Conservation (phyloP, 2,888 invertebrate genomes). For the Lissonota sp. region DNA sequence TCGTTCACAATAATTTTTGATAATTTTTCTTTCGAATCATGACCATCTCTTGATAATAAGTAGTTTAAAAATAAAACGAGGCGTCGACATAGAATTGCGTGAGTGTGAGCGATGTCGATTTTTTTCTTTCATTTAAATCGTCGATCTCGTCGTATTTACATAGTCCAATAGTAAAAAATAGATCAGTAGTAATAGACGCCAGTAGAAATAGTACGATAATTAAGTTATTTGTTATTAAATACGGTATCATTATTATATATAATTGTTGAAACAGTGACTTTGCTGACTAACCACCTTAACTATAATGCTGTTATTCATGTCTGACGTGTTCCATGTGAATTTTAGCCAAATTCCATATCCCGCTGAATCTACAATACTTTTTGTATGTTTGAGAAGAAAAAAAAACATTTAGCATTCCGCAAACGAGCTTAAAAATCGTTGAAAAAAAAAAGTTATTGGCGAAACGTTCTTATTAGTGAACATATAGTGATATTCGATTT, state of each 20-base stretch:
- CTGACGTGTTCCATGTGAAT: conserved; percentile 15
- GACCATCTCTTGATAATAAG: conserved; percentile 36
- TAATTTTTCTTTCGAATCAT: conserved; percentile 5
- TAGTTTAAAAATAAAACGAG: conserved; percentile 45
- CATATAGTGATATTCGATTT: conserved; percentile 26
- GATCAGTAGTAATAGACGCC: conserved; percentile 78
- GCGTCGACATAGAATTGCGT: conserved; percentile 55
- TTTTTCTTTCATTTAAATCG: conserved; percentile 11
- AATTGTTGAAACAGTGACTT: conserved; percentile 43
- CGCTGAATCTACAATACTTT: conserved; percentile 34
- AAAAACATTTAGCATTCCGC: conserved; percentile 29
- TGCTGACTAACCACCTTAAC: conserved; percentile 47
- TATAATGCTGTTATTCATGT: conserved; percentile 5
- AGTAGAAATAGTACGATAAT: conserved; percentile 77
- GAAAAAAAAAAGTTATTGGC: conserved; percentile 21
- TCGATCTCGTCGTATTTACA: conserved; percentile 56
- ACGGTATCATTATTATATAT: conserved; percentile 19
- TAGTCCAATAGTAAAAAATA: conserved; percentile 70
- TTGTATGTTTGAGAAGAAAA: conserved; percentile 35
- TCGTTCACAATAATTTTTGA: background rate
- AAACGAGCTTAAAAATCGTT: conserved; percentile 20
- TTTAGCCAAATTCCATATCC: conserved; percentile 25
- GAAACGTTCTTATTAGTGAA: conserved; percentile 23
- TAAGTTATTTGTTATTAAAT: conserved; percentile 61
- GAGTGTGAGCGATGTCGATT: conserved; percentile 56